Conservation (phyloP, 2,888 invertebrate species). For the Aphodius granarius region DNA sequence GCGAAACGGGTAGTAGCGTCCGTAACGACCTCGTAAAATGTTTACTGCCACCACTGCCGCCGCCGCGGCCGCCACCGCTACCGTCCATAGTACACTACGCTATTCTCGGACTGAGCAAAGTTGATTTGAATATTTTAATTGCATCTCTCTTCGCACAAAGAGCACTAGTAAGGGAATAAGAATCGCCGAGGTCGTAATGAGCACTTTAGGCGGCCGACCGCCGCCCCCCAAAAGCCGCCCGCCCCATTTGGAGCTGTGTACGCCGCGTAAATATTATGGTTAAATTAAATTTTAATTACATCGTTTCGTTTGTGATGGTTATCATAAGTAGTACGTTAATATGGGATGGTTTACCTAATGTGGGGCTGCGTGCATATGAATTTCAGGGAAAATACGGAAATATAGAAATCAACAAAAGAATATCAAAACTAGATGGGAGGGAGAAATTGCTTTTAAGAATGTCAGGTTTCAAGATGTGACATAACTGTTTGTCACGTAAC, state of each 20-base stretch:
- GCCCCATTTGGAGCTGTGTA: background rate
- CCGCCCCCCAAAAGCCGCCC: background rate
- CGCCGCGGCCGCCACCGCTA: background rate
- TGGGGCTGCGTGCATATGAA: background rate
- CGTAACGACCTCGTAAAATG: slow-evolving; percentile 14
- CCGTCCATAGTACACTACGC: background rate
- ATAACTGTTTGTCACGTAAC: too few relatives aligned
- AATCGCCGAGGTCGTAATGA: background rate
- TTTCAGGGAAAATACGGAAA: background rate
- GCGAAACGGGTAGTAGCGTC: slow-evolving; percentile 30
- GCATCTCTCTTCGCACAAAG: slow-evolving; percentile 26
- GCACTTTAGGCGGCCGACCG: background rate
- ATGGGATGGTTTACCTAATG: background rate
- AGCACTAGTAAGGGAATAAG: background rate
- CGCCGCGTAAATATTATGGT: slow-evolving; percentile 12
- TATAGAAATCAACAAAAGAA: too few relatives aligned
- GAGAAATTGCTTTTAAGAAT: too few relatives aligned
- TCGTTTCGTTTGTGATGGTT: background rate
- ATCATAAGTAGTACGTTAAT: background rate
- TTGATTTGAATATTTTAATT: slow-evolving; percentile 48
- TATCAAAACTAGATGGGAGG: too few relatives aligned
- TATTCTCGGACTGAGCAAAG: slow-evolving; percentile 26
- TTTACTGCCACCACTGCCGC: background rate
- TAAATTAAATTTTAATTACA: slow-evolving; percentile 13
- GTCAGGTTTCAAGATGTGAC: too few relatives aligned